Conservation (phyloP, 1,140 invertebrate species). For the Temnothorax longispinosus region DNA sequence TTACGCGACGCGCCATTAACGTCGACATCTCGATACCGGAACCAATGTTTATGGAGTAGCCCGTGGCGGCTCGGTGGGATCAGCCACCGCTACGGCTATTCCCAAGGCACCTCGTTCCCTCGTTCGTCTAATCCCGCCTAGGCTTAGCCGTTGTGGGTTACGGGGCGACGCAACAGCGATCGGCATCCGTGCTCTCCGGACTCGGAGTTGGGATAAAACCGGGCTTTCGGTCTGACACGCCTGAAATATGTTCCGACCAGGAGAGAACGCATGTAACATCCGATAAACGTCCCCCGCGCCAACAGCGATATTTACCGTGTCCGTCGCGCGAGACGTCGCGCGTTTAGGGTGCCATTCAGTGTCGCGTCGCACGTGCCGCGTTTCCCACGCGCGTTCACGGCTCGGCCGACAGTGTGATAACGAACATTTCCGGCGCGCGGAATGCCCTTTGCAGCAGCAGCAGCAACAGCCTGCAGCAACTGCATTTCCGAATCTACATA, state of each 20-base stretch:
- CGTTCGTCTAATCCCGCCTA: constrained; percentile 44
- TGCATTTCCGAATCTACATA: neutral
- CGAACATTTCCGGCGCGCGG: neutral
- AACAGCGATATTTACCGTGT: constrained; percentile 33
- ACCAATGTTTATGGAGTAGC: constrained; percentile 56
- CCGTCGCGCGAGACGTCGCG: constrained; percentile 30
- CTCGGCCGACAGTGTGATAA: neutral
- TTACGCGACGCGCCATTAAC: constrained; percentile 42
- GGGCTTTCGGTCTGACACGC: constrained; percentile 40
- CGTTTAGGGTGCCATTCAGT: constrained; percentile 42
- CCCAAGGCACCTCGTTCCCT: constrained; percentile 26
- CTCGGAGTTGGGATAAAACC: constrained; percentile 38
- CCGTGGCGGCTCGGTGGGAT: neutral
- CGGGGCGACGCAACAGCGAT: constrained; percentile 6
- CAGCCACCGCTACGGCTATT: constrained; percentile 10
- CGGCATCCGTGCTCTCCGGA: neutral
- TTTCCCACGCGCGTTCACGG: constrained; percentile 38
- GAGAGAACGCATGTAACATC: constrained; percentile 27
- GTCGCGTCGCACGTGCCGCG: constrained; percentile 19
- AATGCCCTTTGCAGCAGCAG: neutral
- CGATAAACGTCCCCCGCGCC: constrained; percentile 38
- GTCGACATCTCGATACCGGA: constrained; percentile 35
- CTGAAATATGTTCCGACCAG: constrained; percentile 55
- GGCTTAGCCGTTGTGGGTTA: constrained; percentile 42
- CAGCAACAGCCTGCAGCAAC: neutral